Conservation (phyloP, 2,888 invertebrate genomes). For the Drosophila subsilvestris region DNA sequence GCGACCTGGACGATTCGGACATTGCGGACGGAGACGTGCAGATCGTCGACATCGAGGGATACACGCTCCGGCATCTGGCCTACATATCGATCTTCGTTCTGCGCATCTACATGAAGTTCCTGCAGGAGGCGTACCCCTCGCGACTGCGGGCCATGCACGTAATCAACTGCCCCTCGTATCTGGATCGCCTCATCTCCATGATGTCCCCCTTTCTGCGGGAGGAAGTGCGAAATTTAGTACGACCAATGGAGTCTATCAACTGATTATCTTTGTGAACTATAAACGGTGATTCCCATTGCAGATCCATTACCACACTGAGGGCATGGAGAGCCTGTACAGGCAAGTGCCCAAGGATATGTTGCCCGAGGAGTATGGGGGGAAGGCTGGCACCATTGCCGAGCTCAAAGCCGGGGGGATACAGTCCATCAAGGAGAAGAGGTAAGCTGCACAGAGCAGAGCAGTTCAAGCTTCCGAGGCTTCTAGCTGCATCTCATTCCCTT, state of each 20-base stretch:
- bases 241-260: not conserved
- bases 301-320: constrained; percentile 86
- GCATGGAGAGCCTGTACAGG: constrained; percentile 86
- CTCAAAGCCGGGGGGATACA: constrained; percentile 85
- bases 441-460: constrained; percentile 2
- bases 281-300: constrained; percentile 75
- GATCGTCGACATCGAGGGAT: constrained; percentile 88
- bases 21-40: constrained; percentile 88
- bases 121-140: constrained; percentile 89
- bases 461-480: no score
- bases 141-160: constrained; percentile 88
- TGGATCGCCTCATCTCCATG: constrained; percentile 86
- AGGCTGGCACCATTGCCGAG: constrained; percentile 82
- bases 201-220: constrained; percentile 87
- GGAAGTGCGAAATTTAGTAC: constrained; percentile 86
- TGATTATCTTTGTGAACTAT: no score
- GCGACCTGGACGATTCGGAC: constrained; percentile 79
- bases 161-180: constrained; percentile 86
- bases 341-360: constrained; percentile 86
- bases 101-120: constrained; percentile 87
- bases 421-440: constrained; percentile 68
- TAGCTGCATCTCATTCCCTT: not conserved
- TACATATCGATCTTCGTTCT: constrained; percentile 86
- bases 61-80: constrained; percentile 86
- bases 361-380: constrained; percentile 88